Evolutionary conservation across 2,888 invertebrate species (phyloP).

Genomic region (Hymenopus coronatus): DNA sequence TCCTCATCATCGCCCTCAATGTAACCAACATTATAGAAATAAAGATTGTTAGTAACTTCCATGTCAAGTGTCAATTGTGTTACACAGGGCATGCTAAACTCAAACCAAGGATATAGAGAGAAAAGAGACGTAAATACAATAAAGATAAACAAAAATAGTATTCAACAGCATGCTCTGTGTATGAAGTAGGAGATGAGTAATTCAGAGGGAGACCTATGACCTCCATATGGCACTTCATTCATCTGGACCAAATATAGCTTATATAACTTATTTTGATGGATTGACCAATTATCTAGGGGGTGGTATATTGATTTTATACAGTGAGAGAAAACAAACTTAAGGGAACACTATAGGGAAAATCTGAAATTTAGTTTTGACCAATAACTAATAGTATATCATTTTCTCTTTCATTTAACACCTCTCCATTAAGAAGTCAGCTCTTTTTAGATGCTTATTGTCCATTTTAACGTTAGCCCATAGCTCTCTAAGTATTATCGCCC

Average conservation of each 20-base stretch:
- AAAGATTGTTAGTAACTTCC: neutral
- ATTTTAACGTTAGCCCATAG: too few species aligned
- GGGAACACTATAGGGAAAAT: too few species aligned
- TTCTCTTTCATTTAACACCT: too few species aligned
- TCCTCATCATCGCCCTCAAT: neutral
- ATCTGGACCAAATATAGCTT: neutral
- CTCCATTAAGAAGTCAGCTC: too few species aligned
- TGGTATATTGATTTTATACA: neutral
- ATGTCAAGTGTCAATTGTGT: neutral
- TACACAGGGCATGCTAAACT: neutral
- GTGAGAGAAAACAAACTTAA: constrained; percentile 34
- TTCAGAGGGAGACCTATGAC: neutral
- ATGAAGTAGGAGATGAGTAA: neutral
- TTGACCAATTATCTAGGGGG: constrained; percentile 1
- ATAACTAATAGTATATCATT: too few species aligned
- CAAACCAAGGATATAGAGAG: neutral
- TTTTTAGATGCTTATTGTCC: too few species aligned
- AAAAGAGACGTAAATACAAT: neutral
- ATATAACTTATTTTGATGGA: neutral
- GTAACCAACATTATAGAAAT: neutral
- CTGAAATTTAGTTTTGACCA: too few species aligned
- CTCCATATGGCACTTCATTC: neutral
- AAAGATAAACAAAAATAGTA: neutral
- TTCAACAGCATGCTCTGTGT: neutral
- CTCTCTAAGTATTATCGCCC: too few species aligned